phyloP scores from a whole-genome alignment of 2,888 invertebrate species.

The Pristionchus fissidentatus region DNA sequence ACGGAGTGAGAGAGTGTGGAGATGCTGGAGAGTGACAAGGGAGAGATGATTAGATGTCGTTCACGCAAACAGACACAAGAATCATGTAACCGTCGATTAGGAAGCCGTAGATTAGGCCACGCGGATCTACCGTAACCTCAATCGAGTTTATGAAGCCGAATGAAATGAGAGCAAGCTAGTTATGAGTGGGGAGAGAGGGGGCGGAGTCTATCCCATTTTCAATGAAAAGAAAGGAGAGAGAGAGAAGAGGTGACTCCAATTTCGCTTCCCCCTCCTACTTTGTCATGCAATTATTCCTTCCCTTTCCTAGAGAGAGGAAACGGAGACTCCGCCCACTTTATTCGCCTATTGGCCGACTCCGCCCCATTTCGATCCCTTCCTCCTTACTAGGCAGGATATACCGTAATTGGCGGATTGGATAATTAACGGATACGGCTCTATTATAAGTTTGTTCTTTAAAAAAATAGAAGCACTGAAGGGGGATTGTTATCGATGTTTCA shows the following conservation, averaged over 20 bases:
- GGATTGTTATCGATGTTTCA: conserved; percentile 31
- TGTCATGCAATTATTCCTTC: conserved; percentile 41
- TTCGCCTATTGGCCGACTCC: conserved; percentile 16
- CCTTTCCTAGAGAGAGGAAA: not conserved
- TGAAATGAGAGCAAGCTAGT: conserved; percentile 9
- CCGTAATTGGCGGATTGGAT: not conserved
- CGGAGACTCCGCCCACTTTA: conserved; percentile 36
- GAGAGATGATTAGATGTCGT: conserved; percentile 36
- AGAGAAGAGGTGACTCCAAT: conserved; percentile 29
- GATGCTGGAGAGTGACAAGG: not conserved
- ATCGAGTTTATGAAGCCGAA: not conserved
- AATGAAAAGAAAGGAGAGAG: conserved; percentile 19
- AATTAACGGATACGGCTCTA: not conserved
- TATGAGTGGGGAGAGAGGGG: conserved; percentile 25
- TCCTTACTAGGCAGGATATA: conserved; percentile 28
- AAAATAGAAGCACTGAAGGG: not conserved
- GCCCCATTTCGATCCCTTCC: not conserved
- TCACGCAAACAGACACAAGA: conserved; percentile 38
- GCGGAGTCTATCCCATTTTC: conserved; percentile 31
- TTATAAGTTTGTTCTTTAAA: not conserved
- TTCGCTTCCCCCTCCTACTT: not conserved
- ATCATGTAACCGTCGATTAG: not conserved
- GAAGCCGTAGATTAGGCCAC: not conserved
- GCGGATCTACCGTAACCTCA: conserved; percentile 2
- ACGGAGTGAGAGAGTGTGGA: conserved; percentile 12